These are phyloP conservation scores for Gonocerus acuteangulatus DNA, from an alignment of 2,888 invertebrate species.

Conservation along the genomic window DNA sequence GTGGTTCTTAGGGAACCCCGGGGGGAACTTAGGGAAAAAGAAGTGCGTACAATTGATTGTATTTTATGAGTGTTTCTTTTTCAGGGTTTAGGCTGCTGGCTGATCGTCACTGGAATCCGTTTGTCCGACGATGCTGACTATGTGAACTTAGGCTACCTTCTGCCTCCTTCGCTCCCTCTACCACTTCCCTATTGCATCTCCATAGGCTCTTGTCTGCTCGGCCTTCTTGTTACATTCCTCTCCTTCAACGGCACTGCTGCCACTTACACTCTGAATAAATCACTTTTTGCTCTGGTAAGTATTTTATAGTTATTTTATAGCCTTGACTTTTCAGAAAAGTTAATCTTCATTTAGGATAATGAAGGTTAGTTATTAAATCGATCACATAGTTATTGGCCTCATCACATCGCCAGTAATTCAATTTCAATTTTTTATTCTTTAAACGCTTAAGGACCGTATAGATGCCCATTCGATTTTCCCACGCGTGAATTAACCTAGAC, in stretches of 20 bases:
- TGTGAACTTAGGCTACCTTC: slow-evolving; percentile 62
- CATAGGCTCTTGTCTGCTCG: slow-evolving; percentile 58
- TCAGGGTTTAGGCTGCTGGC: slow-evolving; percentile 62
- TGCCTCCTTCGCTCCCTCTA: slow-evolving; percentile 57
- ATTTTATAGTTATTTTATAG: slow-evolving; percentile 28
- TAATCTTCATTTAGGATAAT: neutral
- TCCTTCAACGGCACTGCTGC: slow-evolving; percentile 76
- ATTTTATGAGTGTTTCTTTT: no score
- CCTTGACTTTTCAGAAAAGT: neutral
- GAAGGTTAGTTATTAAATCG: no score
- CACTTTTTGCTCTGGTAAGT: slow-evolving; percentile 59
- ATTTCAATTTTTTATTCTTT: no score
- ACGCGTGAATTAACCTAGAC: no score
- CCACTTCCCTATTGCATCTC: slow-evolving; percentile 70
- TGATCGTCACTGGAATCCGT: slow-evolving; percentile 64
- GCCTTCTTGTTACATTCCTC: slow-evolving; percentile 58
- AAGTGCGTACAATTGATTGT: no score
- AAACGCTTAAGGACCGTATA: no score
- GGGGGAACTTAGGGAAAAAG: no score
- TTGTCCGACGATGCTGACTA: slow-evolving; percentile 63
- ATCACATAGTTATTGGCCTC: no score
- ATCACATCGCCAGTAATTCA: no score
- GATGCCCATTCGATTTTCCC: no score
- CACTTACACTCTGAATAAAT: slow-evolving; percentile 61
- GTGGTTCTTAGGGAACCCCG: no score